Percentiles rank a stretch among this genome's conserved stretches.
phyloP scores from a whole-genome alignment of 2,797 vertebrate genomes.

The Cetoscarus ocellatus region DNA sequence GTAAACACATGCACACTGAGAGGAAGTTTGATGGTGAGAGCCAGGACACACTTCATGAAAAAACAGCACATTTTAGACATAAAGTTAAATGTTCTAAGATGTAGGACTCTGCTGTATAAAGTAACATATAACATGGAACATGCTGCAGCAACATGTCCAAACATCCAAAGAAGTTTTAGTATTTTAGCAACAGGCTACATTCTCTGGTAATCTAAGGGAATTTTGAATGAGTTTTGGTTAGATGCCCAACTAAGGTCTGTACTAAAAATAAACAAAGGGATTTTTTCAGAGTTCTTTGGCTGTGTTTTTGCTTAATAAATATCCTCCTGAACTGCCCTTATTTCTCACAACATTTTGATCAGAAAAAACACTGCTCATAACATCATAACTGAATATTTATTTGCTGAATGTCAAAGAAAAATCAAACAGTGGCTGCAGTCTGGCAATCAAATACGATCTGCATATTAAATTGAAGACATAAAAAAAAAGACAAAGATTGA shows the following conservation, averaged over 20 bases:
- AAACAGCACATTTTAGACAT: background rate
- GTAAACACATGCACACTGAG: background rate
- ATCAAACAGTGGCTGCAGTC: constrained; percentile 3
- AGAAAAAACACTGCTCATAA: background rate
- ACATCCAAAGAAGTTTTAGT: too few relatives aligned
- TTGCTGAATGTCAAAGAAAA: constrained; percentile 13
- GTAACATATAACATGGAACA: too few relatives aligned
- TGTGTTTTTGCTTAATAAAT: too few relatives aligned
- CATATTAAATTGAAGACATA: background rate
- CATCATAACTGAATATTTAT: constrained; percentile 35
- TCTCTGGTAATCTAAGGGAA: too few relatives aligned
- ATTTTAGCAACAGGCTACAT: too few relatives aligned
- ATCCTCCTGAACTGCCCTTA: too few relatives aligned
- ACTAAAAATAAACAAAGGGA: too few relatives aligned
- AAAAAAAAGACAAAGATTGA: background rate
- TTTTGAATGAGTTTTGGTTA: too few relatives aligned
- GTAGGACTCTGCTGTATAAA: too few relatives aligned
- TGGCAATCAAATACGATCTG: background rate
- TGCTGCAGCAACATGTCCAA: too few relatives aligned
- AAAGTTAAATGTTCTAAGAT: background rate
- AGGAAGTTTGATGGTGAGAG: constrained; percentile 1
- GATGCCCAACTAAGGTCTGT: too few relatives aligned
- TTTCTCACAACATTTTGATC: background rate
- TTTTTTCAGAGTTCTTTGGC: too few relatives aligned
- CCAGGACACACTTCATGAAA: background rate